Evolutionary conservation across 2,113 vertebrate genomes (phyloP), one percentile per base, ranked within the genome.

Genomic region (Bostrychus sinensis): DNA sequence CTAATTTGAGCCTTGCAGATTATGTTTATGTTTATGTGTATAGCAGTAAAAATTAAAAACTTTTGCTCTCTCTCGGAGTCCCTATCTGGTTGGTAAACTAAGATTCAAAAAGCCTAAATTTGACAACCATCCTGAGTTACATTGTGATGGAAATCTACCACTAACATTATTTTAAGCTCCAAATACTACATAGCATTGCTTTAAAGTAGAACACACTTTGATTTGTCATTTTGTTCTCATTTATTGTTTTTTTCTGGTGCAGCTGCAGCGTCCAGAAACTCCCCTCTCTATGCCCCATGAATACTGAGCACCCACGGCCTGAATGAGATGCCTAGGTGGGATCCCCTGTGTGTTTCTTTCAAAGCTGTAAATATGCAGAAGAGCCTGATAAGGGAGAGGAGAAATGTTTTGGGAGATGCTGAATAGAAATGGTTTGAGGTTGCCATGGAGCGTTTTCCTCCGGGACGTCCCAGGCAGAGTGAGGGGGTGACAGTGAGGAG

Each of bases 201-300:
- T 57, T 76, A 71, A 66, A 23, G 66, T 70, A 26, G 46, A 25
- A 65, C 65, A 38, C 1, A 28, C 14, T 48, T 32, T 56, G 28
- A 38, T 7, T 2, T 25, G 12, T 2, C 16, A 4, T 51, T 51
- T 28, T 14, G 23, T 28, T 4, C 3, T 23, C 23, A 12, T 22
- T 55, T 43, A 23, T 10, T 28, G 4, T 56, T 41, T 25, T 22
- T 61, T 65, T 10, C 3, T n/a, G 43, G 6, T 50, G 50, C 61
- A 73, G 56, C 68, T 81, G 72, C 75, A 77, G 58, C n/a, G 54
- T 34, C 71, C 36, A 61, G 53, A 82, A 22, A 20, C 72, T 67
- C 65, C 62, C 58, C 66, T 56, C 69, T 55, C 42, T 38, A 53
- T 20, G 64, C 70, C 55, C 38, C 38, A 59, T 81, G 62, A 84